These are phyloP conservation scores for Scaptomyza pallida DNA, from an alignment of 1,140 invertebrate genomes.

Conservation along the genomic window DNA sequence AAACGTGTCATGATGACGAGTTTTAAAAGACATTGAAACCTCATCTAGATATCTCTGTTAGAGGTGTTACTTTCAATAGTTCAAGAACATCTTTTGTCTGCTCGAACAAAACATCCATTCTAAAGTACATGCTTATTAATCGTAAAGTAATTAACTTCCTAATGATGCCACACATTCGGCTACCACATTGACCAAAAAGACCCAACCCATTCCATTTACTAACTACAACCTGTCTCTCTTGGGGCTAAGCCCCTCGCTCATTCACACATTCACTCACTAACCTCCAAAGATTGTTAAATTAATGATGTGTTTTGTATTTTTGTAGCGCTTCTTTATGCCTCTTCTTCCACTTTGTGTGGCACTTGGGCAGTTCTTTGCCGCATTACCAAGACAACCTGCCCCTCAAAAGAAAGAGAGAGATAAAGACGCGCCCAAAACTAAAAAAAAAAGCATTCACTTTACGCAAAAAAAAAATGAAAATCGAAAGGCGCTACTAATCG, in stretches of 20 bases:
- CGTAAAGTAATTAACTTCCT: constrained; percentile 42
- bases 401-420: neutral
- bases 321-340: constrained; percentile 70
- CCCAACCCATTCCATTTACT: constrained; percentile 37
- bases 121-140: constrained; percentile 21
- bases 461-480: constrained; percentile 60
- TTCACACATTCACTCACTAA: constrained; percentile 53
- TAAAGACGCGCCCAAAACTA: constrained; percentile 58
- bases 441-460: constrained; percentile 65
- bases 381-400: constrained; percentile 30
- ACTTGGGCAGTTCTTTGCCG: constrained; percentile 22
- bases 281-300: constrained; percentile 73
- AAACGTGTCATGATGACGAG: too few relatives aligned
- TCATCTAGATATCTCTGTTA: neutral
- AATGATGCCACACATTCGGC: constrained; percentile 60
- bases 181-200: constrained; percentile 16
- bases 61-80: neutral
- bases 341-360: constrained; percentile 58
- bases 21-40: neutral
- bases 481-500: constrained; percentile 82
- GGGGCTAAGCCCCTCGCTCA: constrained; percentile 45
- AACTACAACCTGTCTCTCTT: constrained; percentile 49
- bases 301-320: constrained; percentile 60
- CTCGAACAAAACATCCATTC: constrained; percentile 21
- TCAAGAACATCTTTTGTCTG: neutral